Conservation (phyloP, 2,888 invertebrate genomes). For the Nephrotoma flavescens region DNA sequence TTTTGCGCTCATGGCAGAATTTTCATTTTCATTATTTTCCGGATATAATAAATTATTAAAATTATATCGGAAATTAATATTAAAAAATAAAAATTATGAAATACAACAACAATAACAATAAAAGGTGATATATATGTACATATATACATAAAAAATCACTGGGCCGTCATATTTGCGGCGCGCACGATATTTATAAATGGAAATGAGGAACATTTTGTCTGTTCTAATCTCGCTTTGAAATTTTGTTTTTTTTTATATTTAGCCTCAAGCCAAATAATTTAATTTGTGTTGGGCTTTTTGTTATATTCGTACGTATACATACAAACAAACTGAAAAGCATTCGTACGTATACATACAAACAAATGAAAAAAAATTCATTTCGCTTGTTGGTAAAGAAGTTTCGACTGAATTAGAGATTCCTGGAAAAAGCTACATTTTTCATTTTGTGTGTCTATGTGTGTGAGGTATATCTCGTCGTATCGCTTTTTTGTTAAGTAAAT, state of each 20-base stretch:
- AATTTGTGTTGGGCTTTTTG: background rate
- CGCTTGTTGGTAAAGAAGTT: background rate
- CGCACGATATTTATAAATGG: background rate
- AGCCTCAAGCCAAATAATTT: background rate
- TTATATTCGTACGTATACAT: background rate
- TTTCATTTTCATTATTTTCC: background rate
- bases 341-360: background rate
- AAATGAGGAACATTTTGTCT: background rate
- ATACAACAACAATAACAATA: background rate
- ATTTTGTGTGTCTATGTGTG: background rate
- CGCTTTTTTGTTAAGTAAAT: background rate
- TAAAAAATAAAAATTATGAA: background rate
- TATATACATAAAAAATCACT: background rate
- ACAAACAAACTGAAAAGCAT: background rate
- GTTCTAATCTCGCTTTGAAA: background rate
- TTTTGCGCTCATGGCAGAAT: background rate
- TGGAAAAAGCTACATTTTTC: background rate
- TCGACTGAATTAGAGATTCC: background rate
- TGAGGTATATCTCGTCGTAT: background rate
- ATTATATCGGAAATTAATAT: background rate
- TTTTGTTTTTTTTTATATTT: background rate
- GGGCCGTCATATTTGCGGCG: background rate
- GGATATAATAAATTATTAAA: background rate
- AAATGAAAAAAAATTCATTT: background rate
- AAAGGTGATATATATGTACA: background rate